Base-by-base conservation (phyloP, 2,113 vertebrate genomes). In the Camarhynchus parvulus region DNA sequence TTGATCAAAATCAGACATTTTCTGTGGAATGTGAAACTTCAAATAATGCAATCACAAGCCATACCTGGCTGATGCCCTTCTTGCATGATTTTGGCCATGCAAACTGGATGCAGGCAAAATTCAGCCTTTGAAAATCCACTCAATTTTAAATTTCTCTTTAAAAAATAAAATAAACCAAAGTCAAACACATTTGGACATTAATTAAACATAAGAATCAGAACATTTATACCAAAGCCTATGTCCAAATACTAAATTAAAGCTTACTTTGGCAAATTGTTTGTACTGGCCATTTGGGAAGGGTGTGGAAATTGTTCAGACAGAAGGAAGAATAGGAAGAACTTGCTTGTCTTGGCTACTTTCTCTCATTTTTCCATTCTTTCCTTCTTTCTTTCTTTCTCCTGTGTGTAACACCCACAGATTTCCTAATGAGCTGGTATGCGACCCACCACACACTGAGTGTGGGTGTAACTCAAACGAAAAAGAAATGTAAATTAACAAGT, bases 331-430 rank as follows among this genome's bases (percentile, higher is more conserved):
- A 97, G 95, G 97, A 98, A 97, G 97, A 97, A 96, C 96, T 97
- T 98, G 98, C 97, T 98, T 98, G 96, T 97, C 96, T 98, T 98
- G 98, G 98, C 98, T 70, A 95, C 93, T 94, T 96, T 93, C 44
- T 61, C 85, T 96, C 86, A 90, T 97, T 96, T 96, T 97, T 97
- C 96, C 94, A 94, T 93, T 96, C 94, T 95, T 93, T 95, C 87
- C 79, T 87, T 91, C 83, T 87, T 88, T 91, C 93, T 95, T 97
- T 89, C 94, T 97, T 97, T 95, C 95, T 95, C 85, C 94, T 96
- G 66, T 87, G 90, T 88, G 63, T 93, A 97, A 98, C 96, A 98
- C 97, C 97, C 97, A 96, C 95, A 92, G 96, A 95, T 96, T 98
- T 97, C 97, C 97, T 97, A 97, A 97, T 93, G 95, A 59, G 92